Evolutionary conservation across 2,888 invertebrate species (phyloP).

Genomic region (Lacanobia wlatinum): DNA sequence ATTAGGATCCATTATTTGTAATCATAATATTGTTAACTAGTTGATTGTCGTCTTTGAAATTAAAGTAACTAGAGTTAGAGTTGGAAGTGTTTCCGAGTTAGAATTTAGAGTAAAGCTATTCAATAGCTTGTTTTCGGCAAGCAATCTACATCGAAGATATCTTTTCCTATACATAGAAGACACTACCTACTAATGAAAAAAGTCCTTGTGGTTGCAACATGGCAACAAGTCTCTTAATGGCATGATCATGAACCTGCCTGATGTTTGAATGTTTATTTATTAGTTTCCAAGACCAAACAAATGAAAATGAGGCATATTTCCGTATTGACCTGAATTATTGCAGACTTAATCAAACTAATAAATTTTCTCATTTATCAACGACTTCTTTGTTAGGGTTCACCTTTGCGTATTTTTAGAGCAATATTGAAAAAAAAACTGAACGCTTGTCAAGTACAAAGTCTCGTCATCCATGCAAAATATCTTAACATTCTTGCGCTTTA

Average conservation of each 20-base stretch:
- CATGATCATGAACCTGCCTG: background rate
- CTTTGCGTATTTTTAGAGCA: background rate
- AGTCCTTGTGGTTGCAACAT: background rate
- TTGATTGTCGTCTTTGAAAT: too few relatives aligned
- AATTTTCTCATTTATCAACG: conserved; percentile 4
- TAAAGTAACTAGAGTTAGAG: too few relatives aligned
- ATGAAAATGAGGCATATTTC: conserved; percentile 27
- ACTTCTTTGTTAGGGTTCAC: conserved; percentile 16
- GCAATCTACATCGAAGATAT: too few relatives aligned
- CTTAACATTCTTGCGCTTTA: background rate
- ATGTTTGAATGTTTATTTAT: conserved; percentile 12
- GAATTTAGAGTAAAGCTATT: too few relatives aligned
- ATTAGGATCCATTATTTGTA: too few relatives aligned
- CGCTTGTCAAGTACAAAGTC: conserved; percentile 21
- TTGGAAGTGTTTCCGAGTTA: too few relatives aligned
- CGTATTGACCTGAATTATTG: conserved; percentile 34
- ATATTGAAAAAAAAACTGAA: background rate
- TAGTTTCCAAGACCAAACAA: conserved; percentile 3
- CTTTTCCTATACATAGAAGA: too few relatives aligned
- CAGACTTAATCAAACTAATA: conserved; percentile 9
- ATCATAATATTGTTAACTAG: too few relatives aligned
- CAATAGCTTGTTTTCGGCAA: too few relatives aligned
- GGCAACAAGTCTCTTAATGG: background rate
- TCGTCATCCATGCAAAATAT: background rate
- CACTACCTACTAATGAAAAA: background rate